Percentiles rank a stretch among this genome's conserved stretches.
phyloP scores from a whole-genome alignment of 2,797 vertebrate species.

The Manis javanica region DNA sequence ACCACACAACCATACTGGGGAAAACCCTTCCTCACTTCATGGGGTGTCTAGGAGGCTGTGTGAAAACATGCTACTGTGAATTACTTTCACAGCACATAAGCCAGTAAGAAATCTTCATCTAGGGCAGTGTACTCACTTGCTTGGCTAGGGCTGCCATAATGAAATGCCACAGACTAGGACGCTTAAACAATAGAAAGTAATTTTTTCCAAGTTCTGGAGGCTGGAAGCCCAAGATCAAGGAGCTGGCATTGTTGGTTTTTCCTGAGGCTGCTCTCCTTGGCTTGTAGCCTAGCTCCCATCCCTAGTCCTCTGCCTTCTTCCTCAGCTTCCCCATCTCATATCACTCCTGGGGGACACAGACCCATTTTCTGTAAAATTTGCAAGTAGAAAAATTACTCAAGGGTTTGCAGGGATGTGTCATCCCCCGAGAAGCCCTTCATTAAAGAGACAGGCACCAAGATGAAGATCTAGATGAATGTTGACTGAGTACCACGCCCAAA shows the following conservation, averaged over 20 bases:
- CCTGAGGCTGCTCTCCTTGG: background rate
- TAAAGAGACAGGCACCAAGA: background rate
- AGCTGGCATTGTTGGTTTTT: background rate
- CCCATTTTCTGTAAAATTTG: background rate
- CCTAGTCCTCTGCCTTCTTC: background rate
- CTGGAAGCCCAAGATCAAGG: background rate
- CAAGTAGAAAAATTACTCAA: background rate
- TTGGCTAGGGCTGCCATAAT: background rate
- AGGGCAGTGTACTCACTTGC: background rate
- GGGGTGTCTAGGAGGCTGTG: background rate
- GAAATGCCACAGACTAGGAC: background rate
- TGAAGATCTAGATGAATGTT: background rate
- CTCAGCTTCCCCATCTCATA: background rate
- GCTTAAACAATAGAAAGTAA: background rate
- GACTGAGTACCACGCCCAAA: background rate
- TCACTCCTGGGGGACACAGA: background rate
- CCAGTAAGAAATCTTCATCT: background rate
- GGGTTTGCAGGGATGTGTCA: background rate
- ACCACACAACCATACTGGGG: background rate
- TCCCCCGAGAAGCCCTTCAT: background rate
- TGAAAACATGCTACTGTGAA: background rate
- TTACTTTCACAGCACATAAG: background rate
- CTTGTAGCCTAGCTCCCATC: background rate
- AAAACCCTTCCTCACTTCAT: background rate
- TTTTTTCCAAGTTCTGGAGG: background rate